phyloP scores from a whole-genome alignment of 2,888 invertebrate species.

The Sarcophaga variegata region DNA sequence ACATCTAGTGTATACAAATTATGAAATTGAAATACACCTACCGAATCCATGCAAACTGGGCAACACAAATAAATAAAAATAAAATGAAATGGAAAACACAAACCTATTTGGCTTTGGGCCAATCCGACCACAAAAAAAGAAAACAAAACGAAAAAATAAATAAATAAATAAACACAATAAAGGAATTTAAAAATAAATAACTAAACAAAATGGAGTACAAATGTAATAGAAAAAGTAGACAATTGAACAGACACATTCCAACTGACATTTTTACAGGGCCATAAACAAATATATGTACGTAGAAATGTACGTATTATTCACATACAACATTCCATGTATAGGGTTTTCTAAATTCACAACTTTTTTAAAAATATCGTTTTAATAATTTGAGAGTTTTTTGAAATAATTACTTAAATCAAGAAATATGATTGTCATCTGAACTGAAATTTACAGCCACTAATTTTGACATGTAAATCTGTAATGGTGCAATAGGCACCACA shows the following conservation, averaged over 20 bases:
- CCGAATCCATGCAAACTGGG: not conserved
- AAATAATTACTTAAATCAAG: no score
- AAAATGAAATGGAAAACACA: slow-evolving; percentile 15
- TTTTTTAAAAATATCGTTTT: no score
- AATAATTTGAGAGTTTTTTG: no score
- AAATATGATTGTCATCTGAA: no score
- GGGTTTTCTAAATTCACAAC: no score
- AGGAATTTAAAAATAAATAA: slow-evolving; percentile 5
- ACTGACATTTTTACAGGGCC: no score
- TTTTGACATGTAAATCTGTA: no score
- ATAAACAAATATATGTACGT: no score
- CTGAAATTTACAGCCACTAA: no score
- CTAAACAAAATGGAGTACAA: slow-evolving; percentile 5
- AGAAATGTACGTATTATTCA: no score
- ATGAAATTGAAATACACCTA: slow-evolving; percentile 45
- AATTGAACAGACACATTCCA: not conserved
- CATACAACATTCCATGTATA: no score
- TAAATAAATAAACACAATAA: not conserved
- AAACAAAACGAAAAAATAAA: not conserved
- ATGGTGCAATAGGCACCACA: no score
- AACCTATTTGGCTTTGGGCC: slow-evolving; percentile 24
- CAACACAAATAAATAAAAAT: slow-evolving; percentile 23
- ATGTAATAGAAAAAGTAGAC: not conserved
- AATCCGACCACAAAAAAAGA: not conserved
- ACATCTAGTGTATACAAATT: slow-evolving; percentile 33